Evolutionary conservation across 2,888 invertebrate species (phyloP).

Genomic region (Cylloceria caligata): DNA sequence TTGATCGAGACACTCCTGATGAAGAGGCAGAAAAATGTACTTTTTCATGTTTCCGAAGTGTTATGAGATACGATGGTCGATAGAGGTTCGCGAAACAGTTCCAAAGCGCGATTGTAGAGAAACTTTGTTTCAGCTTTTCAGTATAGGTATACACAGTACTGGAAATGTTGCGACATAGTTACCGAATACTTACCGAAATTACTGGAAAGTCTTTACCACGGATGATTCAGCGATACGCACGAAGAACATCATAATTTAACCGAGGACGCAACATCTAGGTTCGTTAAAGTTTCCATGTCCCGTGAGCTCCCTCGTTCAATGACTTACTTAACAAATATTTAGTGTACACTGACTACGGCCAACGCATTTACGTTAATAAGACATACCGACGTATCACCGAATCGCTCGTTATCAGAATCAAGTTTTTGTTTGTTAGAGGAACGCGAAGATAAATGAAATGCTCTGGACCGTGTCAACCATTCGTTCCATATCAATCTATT

Average conservation of each 20-base stretch:
- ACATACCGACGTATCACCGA: background rate
- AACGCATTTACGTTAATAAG: background rate
- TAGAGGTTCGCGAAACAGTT: background rate
- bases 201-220: background rate
- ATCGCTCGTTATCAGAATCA: constrained; percentile 19
- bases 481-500: background rate
- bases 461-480: background rate
- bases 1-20: background rate
- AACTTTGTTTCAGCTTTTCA: background rate
- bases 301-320: background rate
- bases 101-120: background rate
- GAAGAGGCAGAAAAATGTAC: constrained; percentile 6
- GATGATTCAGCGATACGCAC: background rate
- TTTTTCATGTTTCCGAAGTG: background rate
- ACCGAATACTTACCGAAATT: background rate
- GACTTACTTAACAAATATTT: constrained; percentile 49
- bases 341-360: background rate
- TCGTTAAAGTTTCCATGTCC: background rate
- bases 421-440: constrained; percentile 4
- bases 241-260: background rate
- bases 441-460: constrained; percentile 16
- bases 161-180: background rate
- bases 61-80: background rate
- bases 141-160: background rate
- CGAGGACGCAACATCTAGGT: background rate